phyloP scores from a whole-genome alignment of 2,888 invertebrate species.

The Hypena proboscidalis region DNA sequence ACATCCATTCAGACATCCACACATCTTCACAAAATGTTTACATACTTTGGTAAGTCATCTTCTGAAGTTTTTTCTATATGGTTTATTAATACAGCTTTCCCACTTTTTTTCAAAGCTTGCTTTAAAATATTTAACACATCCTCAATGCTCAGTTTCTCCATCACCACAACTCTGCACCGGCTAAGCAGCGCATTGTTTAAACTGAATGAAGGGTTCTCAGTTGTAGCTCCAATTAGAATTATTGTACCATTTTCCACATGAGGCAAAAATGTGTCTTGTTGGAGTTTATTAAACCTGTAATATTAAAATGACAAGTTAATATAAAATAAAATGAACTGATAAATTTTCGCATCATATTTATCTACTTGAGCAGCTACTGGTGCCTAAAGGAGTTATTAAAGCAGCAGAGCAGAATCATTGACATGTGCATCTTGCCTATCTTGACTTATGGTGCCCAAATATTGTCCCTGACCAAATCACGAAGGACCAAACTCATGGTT shows the following conservation, averaged over 20 bases:
- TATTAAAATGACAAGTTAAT: neutral
- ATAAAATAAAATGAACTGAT: neutral
- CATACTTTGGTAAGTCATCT: conserved; percentile 47
- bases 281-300: conserved; percentile 91
- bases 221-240: conserved; percentile 92
- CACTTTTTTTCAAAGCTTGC: conserved; percentile 77
- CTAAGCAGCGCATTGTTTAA: conserved; percentile 92
- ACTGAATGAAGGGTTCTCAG: conserved; percentile 95
- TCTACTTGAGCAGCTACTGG: too few relatives aligned
- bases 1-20: neutral
- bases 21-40: neutral
- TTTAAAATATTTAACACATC: conserved; percentile 87
- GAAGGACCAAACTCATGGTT: too few relatives aligned
- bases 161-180: conserved; percentile 90
- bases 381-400: too few relatives aligned
- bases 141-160: conserved; percentile 88
- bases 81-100: conserved; percentile 58
- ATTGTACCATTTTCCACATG: conserved; percentile 93
- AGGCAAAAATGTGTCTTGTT: conserved; percentile 92
- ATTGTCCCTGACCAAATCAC: too few relatives aligned
- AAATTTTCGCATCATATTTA: too few relatives aligned
- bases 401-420: too few relatives aligned
- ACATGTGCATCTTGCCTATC: too few relatives aligned
- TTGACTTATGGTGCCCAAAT: too few relatives aligned
- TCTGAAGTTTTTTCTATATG: conserved; percentile 31